Evolutionary conservation across 2,888 invertebrate species (phyloP), one percentile per base, ranked within the genome.

Genomic region (Cordilura impudica): DNA sequence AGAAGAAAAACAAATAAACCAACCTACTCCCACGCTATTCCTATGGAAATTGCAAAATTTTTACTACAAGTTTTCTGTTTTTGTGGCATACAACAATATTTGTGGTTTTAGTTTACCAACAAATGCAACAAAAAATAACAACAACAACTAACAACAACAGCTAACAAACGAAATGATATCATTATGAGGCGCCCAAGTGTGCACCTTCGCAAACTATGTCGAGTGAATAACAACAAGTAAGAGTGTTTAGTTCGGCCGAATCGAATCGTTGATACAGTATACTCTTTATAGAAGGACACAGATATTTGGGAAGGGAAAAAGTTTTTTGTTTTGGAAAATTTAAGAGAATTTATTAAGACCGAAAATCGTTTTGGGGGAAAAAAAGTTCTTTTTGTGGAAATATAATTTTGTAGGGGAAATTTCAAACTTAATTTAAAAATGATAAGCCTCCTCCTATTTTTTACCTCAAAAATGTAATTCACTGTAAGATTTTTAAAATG

Each of bases 141-240:
- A 10, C 8, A 23, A 56, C 29, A 18, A 67, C 45, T n/a, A 26
- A 58, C 47, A 10, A 29, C 49, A 66, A 56, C 58, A 61, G 43
- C 39, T 19, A 47, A 71, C 19, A 73, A 47, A 65, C 31, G 35
- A 74, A 67, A 72, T 72, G 72, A 72, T 73, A 69, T 73, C 73
- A 73, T 69, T 78, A 69, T 65, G 47, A 78, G 78, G 78, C 78
- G 78, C 78, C 73, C 73, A 63, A 69, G 60, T 61, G 63, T 73
- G 63, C 78, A 69, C 78, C 72, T 73, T 69, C 63, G 35, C 69
- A 69, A 65, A 58, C 43, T 19, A 21, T n/a, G n/a, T n/a, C n/a
- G n/a, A n/a, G n/a, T n/a, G n/a, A n/a, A n/a, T n/a, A 21, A 14
- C 26, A 39, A 45, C 21, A 71, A 31, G 21, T 31, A n/a, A 58